Base-by-base conservation (phyloP, 2,888 invertebrate genomes). In the Barypeithes pellucidus region DNA sequence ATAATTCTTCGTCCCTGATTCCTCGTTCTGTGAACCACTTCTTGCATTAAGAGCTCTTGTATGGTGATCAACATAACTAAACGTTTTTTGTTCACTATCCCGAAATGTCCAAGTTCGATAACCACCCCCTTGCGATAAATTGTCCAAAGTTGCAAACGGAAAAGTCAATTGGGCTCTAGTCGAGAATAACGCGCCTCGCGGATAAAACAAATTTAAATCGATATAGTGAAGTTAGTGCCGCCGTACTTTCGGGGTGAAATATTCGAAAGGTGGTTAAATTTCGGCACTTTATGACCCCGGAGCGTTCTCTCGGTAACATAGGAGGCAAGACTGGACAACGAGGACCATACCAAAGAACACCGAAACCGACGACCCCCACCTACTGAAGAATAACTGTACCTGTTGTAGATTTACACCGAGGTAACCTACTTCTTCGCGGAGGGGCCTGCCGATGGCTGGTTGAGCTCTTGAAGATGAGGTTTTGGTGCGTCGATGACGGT, bases 381-480 rank as follows among this genome's bases (percentile, higher is more conserved):
- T 77, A 74, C 72, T 67, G 68, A 61, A 78, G 77, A 77, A 71
- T 86, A 86, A 86, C 85, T 85, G 85, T 86, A 85, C 85, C 84
- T 84, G 85, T 85, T 84, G 85, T 86, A 85, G 84, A 84, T 83
- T 82, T 81, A 83, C 82, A 84, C 83, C 77, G 81, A 80, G 82
- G 81, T 85, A 85, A 85, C 85, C 85, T 85, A 85, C 84, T 84
- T 85, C 82, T 72, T 68, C 62, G 75, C 75, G 78, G 80, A 82
- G 80, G 84, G 83, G 82, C 82, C 79, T 73, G 76, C 77, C 77
- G 71, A 69, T 74, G 77, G 77, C 78, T 66, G 57, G 45, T 57
- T 78, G 80, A 81, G 50, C 71, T 77, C 82, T 82, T 80, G 81
- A 82, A 80, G 83, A 83, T 82, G 81, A 80, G 80, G 80, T 82